phyloP scores from a whole-genome alignment of 2,888 invertebrate species.

The Epinotia nisella region DNA sequence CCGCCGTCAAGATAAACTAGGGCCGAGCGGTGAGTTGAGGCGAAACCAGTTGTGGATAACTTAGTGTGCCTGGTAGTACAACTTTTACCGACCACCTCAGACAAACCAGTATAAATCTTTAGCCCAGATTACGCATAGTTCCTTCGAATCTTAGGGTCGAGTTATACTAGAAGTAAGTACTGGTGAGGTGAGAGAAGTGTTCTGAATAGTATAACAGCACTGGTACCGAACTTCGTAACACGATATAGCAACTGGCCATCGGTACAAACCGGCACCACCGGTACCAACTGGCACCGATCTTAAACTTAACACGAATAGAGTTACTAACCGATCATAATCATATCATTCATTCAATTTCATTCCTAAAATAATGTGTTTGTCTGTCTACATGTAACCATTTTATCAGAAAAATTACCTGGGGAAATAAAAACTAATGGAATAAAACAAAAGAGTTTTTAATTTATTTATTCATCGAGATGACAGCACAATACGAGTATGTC shows the following conservation, averaged over 20 bases:
- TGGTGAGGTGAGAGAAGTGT: background rate
- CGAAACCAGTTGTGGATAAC: background rate
- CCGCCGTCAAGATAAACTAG: background rate
- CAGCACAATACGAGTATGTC: background rate
- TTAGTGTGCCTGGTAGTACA: background rate
- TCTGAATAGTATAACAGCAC: background rate
- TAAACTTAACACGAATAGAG: background rate
- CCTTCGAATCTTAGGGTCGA: background rate
- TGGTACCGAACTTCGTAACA: conserved; percentile 48
- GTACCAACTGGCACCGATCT: conserved; percentile 30
- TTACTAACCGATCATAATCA: background rate
- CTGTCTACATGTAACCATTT: background rate
- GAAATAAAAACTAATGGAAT: background rate
- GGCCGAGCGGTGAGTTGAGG: background rate
- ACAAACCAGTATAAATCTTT: background rate
- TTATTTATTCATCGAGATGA: background rate
- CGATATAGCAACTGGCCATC: too few relatives aligned
- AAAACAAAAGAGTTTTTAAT: background rate
- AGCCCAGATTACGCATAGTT: background rate
- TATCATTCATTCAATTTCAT: background rate
- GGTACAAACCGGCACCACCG: conserved; percentile 27
- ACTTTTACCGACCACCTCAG: background rate
- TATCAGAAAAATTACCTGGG: background rate
- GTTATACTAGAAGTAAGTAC: background rate
- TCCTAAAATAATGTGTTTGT: background rate